phyloP scores from a whole-genome alignment of 2,797 vertebrate species.

The Sandelia bainsii region DNA sequence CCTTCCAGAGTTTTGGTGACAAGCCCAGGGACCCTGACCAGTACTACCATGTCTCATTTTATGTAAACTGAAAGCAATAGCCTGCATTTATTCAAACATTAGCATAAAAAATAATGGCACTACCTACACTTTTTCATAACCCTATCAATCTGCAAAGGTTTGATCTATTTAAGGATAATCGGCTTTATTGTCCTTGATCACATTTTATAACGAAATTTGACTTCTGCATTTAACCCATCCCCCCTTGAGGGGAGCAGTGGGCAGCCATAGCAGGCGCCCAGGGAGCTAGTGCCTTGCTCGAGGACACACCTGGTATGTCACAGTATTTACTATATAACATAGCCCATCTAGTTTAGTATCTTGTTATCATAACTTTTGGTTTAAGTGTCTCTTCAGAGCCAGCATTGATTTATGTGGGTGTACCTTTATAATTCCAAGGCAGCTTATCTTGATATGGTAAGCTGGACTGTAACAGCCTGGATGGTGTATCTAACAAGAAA shows the following conservation, averaged over 20 bases:
- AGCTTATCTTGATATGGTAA: constrained; percentile 51
- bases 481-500: constrained; percentile 42
- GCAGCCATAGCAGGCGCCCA: too few species aligned
- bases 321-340: constrained; percentile 21
- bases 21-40: neutral
- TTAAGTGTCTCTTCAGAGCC: constrained; percentile 10
- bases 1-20: constrained; percentile 17
- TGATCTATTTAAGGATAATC: too few species aligned
- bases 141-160: constrained; percentile 27
- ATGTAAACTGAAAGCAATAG: constrained; percentile 31
- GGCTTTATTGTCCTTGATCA: too few species aligned
- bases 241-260: too few species aligned
- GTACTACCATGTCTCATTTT: neutral
- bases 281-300: too few species aligned
- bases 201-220: too few species aligned
- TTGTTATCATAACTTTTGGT: constrained; percentile 8
- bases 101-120: constrained; percentile 26
- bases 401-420: constrained; percentile 22
- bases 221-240: too few species aligned
- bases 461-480: constrained; percentile 27
- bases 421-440: constrained; percentile 27
- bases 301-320: too few species aligned
- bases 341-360: neutral
- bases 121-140: constrained; percentile 2
- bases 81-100: constrained; percentile 32